Percentiles rank a stretch among this genome's conserved stretches.
phyloP scores from a whole-genome alignment of 2,797 vertebrate species.

The Notolepis coatsorum region DNA sequence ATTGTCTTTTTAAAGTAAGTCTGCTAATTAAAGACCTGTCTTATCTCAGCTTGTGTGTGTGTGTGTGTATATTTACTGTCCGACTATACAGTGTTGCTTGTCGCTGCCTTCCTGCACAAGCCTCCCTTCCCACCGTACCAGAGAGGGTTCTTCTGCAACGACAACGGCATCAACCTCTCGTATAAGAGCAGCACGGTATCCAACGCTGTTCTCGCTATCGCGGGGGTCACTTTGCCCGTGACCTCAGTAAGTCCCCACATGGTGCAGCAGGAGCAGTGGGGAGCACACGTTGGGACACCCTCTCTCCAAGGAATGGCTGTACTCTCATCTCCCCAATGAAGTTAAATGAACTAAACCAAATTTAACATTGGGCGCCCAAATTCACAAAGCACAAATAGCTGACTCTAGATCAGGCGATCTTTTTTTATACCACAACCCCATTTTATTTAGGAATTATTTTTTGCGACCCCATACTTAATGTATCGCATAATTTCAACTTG shows the following conservation, averaged over 20 bases:
- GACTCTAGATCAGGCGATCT: no score
- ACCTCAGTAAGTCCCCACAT: constrained; percentile 86
- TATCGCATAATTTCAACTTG: no score
- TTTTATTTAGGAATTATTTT: no score
- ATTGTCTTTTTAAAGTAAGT: neutral
- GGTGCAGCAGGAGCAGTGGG: constrained; percentile 54
- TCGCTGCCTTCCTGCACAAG: constrained; percentile 77
- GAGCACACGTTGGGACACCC: constrained; percentile 28
- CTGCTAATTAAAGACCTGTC: constrained; percentile 2
- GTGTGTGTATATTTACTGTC: constrained; percentile 42
- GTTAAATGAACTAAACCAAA: neutral
- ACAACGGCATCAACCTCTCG: constrained; percentile 76
- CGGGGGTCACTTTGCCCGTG: constrained; percentile 83
- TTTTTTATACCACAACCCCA: no score
- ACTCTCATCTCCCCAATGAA: constrained; percentile 4
- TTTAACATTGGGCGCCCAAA: neutral
- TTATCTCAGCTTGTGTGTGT: constrained; percentile 31
- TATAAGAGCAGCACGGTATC: constrained; percentile 84
- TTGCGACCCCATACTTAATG: no score
- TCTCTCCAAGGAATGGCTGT: constrained; percentile 44
- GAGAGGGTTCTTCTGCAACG: constrained; percentile 82
- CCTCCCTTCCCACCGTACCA: constrained; percentile 72
- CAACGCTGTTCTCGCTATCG: constrained; percentile 77
- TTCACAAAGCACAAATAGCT: neutral
- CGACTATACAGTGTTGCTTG: constrained; percentile 80